phyloP scores from a whole-genome alignment of 92 coral and sea anemone species.

The Nematostella vectensis region DNA sequence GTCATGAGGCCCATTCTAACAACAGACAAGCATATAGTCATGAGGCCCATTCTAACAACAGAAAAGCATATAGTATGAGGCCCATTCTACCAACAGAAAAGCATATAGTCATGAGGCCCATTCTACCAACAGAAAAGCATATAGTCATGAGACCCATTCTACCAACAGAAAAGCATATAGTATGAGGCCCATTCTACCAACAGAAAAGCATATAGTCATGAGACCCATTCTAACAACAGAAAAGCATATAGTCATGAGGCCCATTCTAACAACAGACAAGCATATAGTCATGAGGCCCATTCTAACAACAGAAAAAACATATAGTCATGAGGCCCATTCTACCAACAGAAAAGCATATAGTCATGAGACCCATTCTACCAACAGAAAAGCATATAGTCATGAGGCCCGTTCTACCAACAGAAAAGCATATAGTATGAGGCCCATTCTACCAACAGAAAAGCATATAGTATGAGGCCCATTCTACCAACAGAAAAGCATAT shows the following conservation, averaged over 20 bases:
- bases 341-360: too few species aligned
- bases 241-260: constrained; percentile 62
- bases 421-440: neutral
- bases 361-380: too few species aligned
- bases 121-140: constrained; percentile 46
- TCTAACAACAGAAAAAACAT: constrained; percentile 17
- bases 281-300: constrained; percentile 64
- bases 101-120: constrained; percentile 66
- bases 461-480: too few species aligned
- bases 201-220: constrained; percentile 52
- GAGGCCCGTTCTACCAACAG: neutral
- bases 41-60: constrained; percentile 54
- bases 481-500: too few species aligned
- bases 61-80: constrained; percentile 57
- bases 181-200: constrained; percentile 57
- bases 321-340: neutral
- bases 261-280: constrained; percentile 53
- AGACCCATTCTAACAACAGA: constrained; percentile 54
- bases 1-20: constrained; percentile 65
- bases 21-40: constrained; percentile 49
- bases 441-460: neutral
- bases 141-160: constrained; percentile 74
- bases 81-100: constrained; percentile 53
- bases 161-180: constrained; percentile 36
- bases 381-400: neutral